Percentiles rank a stretch among this genome's conserved stretches.
phyloP scores from a whole-genome alignment of 2,888 invertebrate species.

The Calliscelio sp. region DNA sequence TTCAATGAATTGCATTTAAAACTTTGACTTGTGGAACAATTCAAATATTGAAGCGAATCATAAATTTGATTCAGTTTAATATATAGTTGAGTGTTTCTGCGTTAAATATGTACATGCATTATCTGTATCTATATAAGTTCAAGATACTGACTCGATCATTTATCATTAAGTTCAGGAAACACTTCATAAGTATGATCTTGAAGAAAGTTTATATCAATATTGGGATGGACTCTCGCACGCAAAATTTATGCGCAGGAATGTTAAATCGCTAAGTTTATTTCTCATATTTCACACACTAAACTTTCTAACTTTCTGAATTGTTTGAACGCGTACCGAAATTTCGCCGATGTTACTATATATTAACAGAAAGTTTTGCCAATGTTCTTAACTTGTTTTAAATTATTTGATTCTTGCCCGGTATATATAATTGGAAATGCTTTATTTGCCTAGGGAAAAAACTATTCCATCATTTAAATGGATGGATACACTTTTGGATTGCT shows the following conservation, averaged over 20 bases:
- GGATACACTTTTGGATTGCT: too few relatives aligned
- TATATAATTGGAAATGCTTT: too few relatives aligned
- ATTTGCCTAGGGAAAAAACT: too few relatives aligned
- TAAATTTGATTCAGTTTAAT: too few relatives aligned
- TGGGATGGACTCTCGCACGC: constrained; percentile 25
- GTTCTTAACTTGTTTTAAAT: constrained; percentile 21
- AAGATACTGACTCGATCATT: constrained; percentile 20
- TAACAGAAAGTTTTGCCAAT: neutral
- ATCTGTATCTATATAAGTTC: constrained; percentile 6
- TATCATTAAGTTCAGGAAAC: constrained; percentile 34
- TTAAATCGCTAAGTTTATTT: constrained; percentile 32
- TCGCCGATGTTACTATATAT: neutral
- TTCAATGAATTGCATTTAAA: too few relatives aligned
- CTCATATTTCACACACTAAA: constrained; percentile 27
- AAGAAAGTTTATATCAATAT: constrained; percentile 31
- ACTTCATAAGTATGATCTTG: constrained; percentile 19
- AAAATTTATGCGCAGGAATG: constrained; percentile 17
- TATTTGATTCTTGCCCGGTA: constrained; percentile 1
- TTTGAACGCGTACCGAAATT: constrained; percentile 1
- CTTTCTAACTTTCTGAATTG: constrained; percentile 37
- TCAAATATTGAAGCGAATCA: too few relatives aligned
- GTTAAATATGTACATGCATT: constrained; percentile 33
- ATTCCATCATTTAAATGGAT: too few relatives aligned
- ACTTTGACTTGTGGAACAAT: too few relatives aligned
- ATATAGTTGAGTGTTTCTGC: too few relatives aligned